Evolutionary conservation across 2,797 vertebrate species (phyloP), one percentile per base, ranked within the genome.

Genomic region (Pseudotriccus pelzelni): DNA sequence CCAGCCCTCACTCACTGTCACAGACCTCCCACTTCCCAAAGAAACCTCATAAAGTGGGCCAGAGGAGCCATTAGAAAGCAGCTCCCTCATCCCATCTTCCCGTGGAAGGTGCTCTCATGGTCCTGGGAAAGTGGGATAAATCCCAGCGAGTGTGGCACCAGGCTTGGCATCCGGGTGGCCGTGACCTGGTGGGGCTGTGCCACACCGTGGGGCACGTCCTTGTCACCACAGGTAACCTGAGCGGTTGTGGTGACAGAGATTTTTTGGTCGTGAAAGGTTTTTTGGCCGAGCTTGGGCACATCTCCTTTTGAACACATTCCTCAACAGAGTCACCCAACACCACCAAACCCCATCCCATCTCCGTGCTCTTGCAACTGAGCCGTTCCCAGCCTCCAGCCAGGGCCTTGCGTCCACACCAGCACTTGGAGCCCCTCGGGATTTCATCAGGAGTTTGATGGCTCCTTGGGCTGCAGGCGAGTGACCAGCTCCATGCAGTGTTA

Each of bases 281-380:
- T 37, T 37, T 44, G 56, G 34, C 52, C 41, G 67, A 60, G 46
- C 23, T n/a, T 46, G 27, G 24, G 17, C 36, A 8, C 7, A 7
- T 30, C 7, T 12, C 34, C 27, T 63, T 75, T 60, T 7, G 8
- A 76, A 25, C 9, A 7, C 0, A 2, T 50, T 5, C 22, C 27
- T 21, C 1, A 1, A 0, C 10, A 6, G 4, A 53, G 36, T 11
- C 14, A 1, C 27, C n/a, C 64, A 44, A n/a, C 73, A 32, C n/a
- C 64, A 44, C 36, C 73, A 32, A 8, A 14, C 24, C 32, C 20
- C 59, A 15, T 44, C 74, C 49, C n/a, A 17, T 6, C 37, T 41
- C 44, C 1, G 1, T 0, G 8, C 22, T 63, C 10, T 64, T 0
- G 0, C 34, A 37, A 63, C 53, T 1, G 2, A 62, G 18, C 14